These are phyloP conservation scores for Corvus hawaiiensis DNA, from an alignment of 2,113 vertebrate species.

Conservation along the genomic window DNA sequence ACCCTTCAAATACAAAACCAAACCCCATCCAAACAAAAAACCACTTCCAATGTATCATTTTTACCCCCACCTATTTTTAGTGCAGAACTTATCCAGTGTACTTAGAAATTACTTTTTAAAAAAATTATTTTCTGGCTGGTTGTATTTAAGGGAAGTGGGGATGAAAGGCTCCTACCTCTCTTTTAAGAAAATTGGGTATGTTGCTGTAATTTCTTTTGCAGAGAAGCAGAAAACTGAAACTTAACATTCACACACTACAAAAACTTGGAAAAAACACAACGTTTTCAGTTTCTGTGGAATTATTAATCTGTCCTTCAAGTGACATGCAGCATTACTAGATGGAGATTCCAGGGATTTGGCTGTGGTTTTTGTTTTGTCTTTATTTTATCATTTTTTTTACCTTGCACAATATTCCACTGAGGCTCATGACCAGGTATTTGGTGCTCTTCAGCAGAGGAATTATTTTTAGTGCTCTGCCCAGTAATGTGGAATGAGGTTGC, in stretches of 20 bases:
- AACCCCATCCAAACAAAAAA: neutral
- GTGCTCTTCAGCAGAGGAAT: conserved; percentile 83
- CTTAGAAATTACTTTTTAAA: neutral
- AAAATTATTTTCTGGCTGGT: neutral
- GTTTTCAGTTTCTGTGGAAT: neutral
- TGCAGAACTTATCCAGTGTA: neutral
- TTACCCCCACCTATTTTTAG: neutral
- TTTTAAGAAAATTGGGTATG: neutral
- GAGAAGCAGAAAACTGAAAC: neutral
- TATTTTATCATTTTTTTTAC: conserved; percentile 47
- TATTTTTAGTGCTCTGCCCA: conserved; percentile 79
- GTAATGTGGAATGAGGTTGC: conserved; percentile 52
- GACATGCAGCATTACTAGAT: neutral
- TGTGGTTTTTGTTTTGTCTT: neutral
- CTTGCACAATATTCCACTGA: conserved; percentile 84
- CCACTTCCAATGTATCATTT: accelerated
- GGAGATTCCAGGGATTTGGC: neutral
- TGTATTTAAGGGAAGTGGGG: neutral
- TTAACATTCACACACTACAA: neutral
- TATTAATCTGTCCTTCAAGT: neutral
- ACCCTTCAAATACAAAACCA: neutral
- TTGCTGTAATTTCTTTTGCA: neutral
- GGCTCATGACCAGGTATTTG: conserved; percentile 76
- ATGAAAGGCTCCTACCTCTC: neutral
- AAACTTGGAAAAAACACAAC: neutral